Conservation (phyloP, 2,888 invertebrate genomes). For the Incurvaria masculella region DNA sequence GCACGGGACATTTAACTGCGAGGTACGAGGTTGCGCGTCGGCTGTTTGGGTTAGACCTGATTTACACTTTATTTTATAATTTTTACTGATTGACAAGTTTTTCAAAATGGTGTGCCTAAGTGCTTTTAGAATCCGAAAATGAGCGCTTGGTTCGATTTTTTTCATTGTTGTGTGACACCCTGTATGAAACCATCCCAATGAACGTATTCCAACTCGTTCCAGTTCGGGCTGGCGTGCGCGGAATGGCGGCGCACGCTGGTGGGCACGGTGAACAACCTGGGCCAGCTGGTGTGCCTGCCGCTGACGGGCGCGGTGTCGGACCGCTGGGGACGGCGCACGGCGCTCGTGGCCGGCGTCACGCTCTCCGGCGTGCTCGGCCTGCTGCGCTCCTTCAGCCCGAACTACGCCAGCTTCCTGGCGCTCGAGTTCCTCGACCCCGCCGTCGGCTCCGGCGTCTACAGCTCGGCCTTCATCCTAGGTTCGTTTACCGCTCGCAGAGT, state of each 20-base stretch:
- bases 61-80: too few relatives aligned
- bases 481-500: too few relatives aligned
- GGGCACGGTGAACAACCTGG: constrained; percentile 71
- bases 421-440: constrained; percentile 36
- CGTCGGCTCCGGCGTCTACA: constrained; percentile 33
- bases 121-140: too few relatives aligned
- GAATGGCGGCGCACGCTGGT: constrained; percentile 74
- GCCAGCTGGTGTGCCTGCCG: constrained; percentile 69
- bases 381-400: constrained; percentile 32
- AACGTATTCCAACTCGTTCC: too few relatives aligned
- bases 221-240: constrained; percentile 51
- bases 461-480: constrained; percentile 38
- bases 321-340: constrained; percentile 54
- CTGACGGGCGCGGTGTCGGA: constrained; percentile 61
- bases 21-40: too few relatives aligned
- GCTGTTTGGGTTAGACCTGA: too few relatives aligned
- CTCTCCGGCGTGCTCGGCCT: constrained; percentile 31
- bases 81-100: too few relatives aligned
- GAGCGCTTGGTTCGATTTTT: too few relatives aligned
- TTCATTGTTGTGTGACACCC: too few relatives aligned
- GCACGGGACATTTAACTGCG: too few relatives aligned
- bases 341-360: constrained; percentile 36
- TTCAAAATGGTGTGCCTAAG: too few relatives aligned
- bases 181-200: too few relatives aligned
- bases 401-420: constrained; percentile 32